These are phyloP conservation scores for Cecidostiba fungosa DNA, from an alignment of 2,888 invertebrate genomes.

Conservation along the genomic window DNA sequence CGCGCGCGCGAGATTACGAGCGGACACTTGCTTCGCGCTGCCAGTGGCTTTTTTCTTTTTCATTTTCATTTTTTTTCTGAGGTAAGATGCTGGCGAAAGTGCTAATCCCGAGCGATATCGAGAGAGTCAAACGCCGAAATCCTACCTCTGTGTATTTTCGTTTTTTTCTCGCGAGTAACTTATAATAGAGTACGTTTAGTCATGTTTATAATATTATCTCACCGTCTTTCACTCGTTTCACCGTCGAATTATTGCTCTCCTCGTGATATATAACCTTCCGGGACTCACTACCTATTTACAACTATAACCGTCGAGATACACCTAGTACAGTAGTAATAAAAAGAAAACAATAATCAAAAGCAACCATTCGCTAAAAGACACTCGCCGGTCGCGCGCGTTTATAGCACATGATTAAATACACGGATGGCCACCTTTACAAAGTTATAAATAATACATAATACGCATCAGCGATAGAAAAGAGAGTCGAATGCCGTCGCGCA, in stretches of 20 bases:
- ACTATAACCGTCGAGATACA: not conserved
- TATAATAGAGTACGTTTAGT: not conserved
- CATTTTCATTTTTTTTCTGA: not conserved
- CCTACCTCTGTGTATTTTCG: not conserved
- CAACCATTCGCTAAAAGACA: not conserved
- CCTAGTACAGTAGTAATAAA: slow-evolving; percentile 2
- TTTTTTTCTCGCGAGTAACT: slow-evolving; percentile 10
- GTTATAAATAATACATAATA: slow-evolving; percentile 34
- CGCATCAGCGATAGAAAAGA: slow-evolving; percentile 6
- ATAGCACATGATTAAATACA: slow-evolving; percentile 36
- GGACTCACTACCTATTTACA: not conserved
- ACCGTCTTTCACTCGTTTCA: not conserved
- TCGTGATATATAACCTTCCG: not conserved
- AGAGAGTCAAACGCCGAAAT: not conserved
- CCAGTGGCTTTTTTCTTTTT: not conserved
- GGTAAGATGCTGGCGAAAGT: not conserved
- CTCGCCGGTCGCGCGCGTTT: not conserved
- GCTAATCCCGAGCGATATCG: not conserved
- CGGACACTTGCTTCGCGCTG: slow-evolving; percentile 3
- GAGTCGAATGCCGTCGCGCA: not conserved
- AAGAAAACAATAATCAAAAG: not conserved
- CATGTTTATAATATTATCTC: not conserved
- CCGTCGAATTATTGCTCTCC: not conserved
- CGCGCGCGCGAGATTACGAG: not conserved
- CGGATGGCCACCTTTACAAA: slow-evolving; percentile 37